Base-by-base conservation (phyloP, 2,797 vertebrate genomes). In the Malurus splendens region DNA sequence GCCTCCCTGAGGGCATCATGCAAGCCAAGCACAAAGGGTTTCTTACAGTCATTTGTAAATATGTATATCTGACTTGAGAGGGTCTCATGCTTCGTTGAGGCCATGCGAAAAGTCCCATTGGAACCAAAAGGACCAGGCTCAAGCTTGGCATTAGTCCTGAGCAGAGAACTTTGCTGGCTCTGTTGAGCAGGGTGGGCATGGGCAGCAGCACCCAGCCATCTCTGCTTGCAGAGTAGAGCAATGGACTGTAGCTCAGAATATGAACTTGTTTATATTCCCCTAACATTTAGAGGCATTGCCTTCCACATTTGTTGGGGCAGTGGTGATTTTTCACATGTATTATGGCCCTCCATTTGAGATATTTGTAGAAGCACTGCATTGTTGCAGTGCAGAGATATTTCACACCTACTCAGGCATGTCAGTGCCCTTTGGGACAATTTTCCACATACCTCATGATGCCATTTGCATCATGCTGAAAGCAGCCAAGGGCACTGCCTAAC, bases 151-250 rank as follows among this genome's bases (percentile, higher is more conserved):
- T 32, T 25, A 25, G 24, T 18, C 51, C 39, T 7, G 61, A 62
- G 66, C 36, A 59, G 65, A 42, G 10, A 67, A 14, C 6, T 25
- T 20, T 2, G 1, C 17, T 66, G 36, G 33, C 30, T 22, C 44
- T 51, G 41, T 25, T 0, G n/a, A 71, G 67, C 66, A 60, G 57
- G 41, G 23, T 0, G 0, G 45, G 28, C 39, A 52, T 0, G 0
- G 45, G 13, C 27, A 87, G 72, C 39, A 57, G 36, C 67, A 61
- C 22, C 13, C 0, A 0, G 13, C 42, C 3, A 0, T 18, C 33
- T 42, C 36, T 74, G 50, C 14, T 56, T 33, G 6, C 18, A 66
- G 39, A 56, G 38, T 71, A 81, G 27, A 41, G 30, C 25, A 75
- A 23, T 1, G 0, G 8, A 8, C 17, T 81, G 44, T 65, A 82